Percentiles rank a stretch among this genome's conserved stretches.
These are phyloP conservation scores for Malurus melanocephalus DNA, from an alignment of 2,113 vertebrate genomes.

Conservation along the genomic window DNA sequence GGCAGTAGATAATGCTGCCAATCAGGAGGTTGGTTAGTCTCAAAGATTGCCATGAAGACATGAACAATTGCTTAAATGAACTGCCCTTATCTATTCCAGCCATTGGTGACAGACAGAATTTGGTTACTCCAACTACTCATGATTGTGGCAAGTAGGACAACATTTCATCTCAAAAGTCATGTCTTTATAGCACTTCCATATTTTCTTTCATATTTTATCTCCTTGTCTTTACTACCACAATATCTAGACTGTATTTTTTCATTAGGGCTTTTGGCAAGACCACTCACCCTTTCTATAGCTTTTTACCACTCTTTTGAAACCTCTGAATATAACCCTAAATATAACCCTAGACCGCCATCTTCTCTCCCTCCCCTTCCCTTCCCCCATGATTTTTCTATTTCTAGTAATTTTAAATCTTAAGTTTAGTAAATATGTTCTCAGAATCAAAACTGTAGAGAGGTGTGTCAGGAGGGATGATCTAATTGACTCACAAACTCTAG, in stretches of 20 bases:
- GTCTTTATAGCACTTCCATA: neutral
- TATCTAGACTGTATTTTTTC: neutral
- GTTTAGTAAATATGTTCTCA: neutral
- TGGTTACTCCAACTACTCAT: neutral
- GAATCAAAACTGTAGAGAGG: neutral
- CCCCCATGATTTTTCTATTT: neutral
- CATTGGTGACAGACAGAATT: neutral
- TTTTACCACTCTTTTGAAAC: neutral
- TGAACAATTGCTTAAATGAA: neutral
- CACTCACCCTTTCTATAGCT: neutral
- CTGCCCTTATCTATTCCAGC: neutral
- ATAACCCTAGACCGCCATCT: neutral
- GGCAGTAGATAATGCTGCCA: neutral
- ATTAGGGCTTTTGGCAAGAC: neutral
- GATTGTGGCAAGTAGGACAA: neutral
- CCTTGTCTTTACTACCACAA: neutral
- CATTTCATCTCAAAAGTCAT: neutral
- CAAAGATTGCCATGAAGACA: neutral
- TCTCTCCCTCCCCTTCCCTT: neutral
- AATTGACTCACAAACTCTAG: constrained; percentile 6
- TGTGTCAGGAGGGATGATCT: neutral
- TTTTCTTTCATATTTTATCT: neutral
- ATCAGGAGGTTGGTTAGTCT: neutral
- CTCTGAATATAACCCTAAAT: neutral
- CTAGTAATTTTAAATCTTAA: constrained; percentile 22